phyloP scores from a whole-genome alignment of 1,140 invertebrate species.

The Zaprionus davidi region DNA sequence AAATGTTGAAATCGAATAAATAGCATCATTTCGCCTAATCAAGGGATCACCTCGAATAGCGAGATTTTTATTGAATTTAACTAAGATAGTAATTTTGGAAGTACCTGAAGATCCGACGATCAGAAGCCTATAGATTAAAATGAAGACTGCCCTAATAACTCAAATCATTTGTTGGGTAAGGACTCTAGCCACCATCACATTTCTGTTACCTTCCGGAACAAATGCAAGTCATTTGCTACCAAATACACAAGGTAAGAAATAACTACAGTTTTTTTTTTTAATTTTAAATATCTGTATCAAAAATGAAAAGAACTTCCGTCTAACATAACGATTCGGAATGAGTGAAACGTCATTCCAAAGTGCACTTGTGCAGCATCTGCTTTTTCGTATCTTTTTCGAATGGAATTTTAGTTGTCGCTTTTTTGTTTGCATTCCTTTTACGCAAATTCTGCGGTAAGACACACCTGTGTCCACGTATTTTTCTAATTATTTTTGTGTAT shows the following conservation, averaged over 20 bases:
- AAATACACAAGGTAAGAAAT: slow-evolving; percentile 52
- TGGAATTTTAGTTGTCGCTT: background rate
- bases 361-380: background rate
- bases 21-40: slow-evolving; percentile 22
- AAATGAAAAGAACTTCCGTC: too few species aligned
- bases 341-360: background rate
- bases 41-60: slow-evolving; percentile 60
- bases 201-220: slow-evolving; percentile 44
- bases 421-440: background rate
- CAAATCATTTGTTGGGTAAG: slow-evolving; percentile 30
- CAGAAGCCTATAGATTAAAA: slow-evolving; percentile 44
- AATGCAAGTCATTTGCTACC: slow-evolving; percentile 33
- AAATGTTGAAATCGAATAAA: slow-evolving; percentile 26
- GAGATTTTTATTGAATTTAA: slow-evolving; percentile 49
- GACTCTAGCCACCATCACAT: slow-evolving; percentile 28
- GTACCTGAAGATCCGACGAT: slow-evolving; percentile 65
- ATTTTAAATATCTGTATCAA: background rate
- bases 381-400: background rate
- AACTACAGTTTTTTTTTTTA: background rate
- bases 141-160: slow-evolving; percentile 56
- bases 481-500: slow-evolving; percentile 5
- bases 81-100: slow-evolving; percentile 38
- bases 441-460: background rate
- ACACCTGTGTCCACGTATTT: slow-evolving; percentile 16
- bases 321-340: background rate